Conservation (phyloP, 64 coral and sea anemone species). For the Porites lutea region DNA sequence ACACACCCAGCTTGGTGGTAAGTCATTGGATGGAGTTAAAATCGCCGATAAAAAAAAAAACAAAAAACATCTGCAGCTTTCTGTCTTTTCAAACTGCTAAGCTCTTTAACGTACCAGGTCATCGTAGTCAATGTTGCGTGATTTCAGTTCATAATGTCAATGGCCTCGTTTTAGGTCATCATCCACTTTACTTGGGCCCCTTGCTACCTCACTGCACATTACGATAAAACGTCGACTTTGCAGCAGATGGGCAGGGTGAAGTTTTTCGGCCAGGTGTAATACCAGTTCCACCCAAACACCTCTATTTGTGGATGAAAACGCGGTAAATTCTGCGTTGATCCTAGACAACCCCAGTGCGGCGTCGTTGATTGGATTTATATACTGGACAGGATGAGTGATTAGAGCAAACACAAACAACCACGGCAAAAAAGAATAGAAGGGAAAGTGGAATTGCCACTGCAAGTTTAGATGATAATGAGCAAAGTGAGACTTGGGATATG, state of each 20-base stretch:
- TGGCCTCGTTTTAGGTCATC: too few species aligned
- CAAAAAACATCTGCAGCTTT: too few species aligned
- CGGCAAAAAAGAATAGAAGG: not conserved
- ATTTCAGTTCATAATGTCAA: not conserved
- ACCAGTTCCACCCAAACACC: not conserved
- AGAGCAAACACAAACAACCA: not conserved
- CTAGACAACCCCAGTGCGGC: not conserved
- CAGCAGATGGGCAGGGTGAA: too few species aligned
- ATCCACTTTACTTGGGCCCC: too few species aligned
- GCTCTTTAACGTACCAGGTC: too few species aligned
- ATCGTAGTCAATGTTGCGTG: not conserved
- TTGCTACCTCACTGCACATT: too few species aligned
- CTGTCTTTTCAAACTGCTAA: not conserved
- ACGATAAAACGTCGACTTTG: too few species aligned
- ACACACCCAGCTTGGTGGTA: too few species aligned
- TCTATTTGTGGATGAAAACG: too few species aligned
- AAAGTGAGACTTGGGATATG: not conserved
- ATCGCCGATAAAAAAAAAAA: too few species aligned
- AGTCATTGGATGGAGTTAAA: too few species aligned
- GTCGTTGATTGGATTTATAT: not conserved
- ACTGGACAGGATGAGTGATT: constrained; percentile 18
- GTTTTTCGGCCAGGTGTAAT: too few species aligned
- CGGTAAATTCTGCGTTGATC: not conserved
- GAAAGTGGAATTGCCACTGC: constrained; percentile 25
- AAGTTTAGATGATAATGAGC: constrained; percentile 26